Conservation (phyloP, 2,888 invertebrate genomes). For the Tillus elongatus region DNA sequence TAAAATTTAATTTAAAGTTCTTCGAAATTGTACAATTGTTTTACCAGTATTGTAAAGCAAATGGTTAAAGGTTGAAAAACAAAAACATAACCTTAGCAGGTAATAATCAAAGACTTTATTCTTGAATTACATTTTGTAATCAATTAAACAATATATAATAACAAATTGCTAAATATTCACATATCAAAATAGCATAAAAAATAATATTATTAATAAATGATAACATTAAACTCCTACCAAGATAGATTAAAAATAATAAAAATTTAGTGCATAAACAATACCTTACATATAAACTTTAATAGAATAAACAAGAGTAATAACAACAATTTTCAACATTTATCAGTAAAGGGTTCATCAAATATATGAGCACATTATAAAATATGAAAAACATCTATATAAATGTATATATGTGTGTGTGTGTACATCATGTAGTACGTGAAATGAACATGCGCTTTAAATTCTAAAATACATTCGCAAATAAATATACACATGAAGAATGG, state of each 20-base stretch:
- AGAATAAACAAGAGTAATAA: conserved; percentile 42
- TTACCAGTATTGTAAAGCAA: too few species aligned
- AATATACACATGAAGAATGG: conserved; percentile 27
- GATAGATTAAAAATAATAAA: conserved; percentile 30
- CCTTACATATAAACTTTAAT: conserved; percentile 39
- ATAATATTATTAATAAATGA: too few species aligned
- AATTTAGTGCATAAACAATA: conserved; percentile 36
- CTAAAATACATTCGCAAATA: conserved; percentile 20
- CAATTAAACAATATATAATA: conserved; percentile 37
- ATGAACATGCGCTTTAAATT: too few species aligned
- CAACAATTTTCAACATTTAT: conserved; percentile 39
- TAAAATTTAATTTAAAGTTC: too few species aligned
- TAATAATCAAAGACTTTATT: too few species aligned
- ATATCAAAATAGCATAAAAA: conserved; percentile 36
- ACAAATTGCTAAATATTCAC: conserved; percentile 37
- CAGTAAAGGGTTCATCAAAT: too few species aligned
- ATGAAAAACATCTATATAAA: conserved; percentile 19
- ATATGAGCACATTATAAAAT: conserved; percentile 31
- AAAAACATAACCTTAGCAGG: too few species aligned
- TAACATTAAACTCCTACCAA: conserved; percentile 31
- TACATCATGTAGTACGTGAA: too few species aligned
- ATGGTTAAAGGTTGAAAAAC: too few species aligned
- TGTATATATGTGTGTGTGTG: too few species aligned
- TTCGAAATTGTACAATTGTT: too few species aligned
- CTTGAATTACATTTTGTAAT: conserved; percentile 36